phyloP scores from a whole-genome alignment of 1,140 invertebrate genomes.

The Drosophila biarmipes region DNA sequence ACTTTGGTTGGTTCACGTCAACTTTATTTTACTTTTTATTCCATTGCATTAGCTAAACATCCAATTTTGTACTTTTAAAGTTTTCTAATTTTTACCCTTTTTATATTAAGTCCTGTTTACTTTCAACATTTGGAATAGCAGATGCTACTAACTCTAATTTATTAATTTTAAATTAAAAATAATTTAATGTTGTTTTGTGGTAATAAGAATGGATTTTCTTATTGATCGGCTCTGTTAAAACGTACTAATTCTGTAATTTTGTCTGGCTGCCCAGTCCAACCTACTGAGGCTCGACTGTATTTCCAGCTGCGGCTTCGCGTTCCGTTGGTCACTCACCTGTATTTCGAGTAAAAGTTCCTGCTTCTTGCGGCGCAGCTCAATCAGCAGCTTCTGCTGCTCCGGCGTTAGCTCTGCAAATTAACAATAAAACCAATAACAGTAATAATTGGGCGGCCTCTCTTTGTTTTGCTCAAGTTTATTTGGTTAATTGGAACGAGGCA shows the following conservation, averaged over 20 bases:
- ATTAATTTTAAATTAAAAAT: too few relatives aligned
- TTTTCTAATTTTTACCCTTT: too few relatives aligned
- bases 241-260: not conserved
- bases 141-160: too few relatives aligned
- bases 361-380: slow-evolving; percentile 95
- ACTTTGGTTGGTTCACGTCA: too few relatives aligned
- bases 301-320: not conserved
- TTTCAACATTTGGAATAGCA: too few relatives aligned
- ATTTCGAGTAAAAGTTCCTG: slow-evolving; percentile 96
- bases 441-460: slow-evolving; percentile 78
- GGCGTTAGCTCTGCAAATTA: slow-evolving; percentile 94
- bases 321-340: slow-evolving; percentile 88
- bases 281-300: not conserved
- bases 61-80: too few relatives aligned
- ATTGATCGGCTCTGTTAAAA: too few relatives aligned
- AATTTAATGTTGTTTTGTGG: too few relatives aligned
- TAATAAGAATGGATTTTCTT: too few relatives aligned
- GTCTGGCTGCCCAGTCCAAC: not conserved
- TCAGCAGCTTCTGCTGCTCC: slow-evolving; percentile 95
- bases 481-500: slow-evolving; percentile 58
- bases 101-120: too few relatives aligned
- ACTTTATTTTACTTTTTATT: too few relatives aligned
- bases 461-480: slow-evolving; percentile 14
- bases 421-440: slow-evolving; percentile 16
- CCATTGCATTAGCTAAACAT: too few relatives aligned